Evolutionary conservation across 2,797 vertebrate genomes (phyloP).

Genomic region (Premnoplex brunnescens): DNA sequence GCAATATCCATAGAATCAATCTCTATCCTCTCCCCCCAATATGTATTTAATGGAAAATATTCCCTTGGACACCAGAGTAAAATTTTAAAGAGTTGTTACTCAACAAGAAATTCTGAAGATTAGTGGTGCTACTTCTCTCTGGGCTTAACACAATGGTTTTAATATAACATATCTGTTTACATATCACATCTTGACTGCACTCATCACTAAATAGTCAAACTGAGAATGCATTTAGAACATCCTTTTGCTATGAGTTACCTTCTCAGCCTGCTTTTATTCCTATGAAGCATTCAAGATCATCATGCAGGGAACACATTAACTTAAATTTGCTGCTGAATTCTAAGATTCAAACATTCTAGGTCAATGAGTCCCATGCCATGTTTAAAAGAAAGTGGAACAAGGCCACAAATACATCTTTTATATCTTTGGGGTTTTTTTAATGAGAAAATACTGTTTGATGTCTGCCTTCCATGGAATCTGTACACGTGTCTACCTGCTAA

Average conservation of each 20-base stretch:
- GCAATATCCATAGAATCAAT: neutral
- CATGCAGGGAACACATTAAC: neutral
- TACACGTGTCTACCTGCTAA: neutral
- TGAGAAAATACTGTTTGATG: neutral
- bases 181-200: neutral
- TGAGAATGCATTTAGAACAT: neutral
- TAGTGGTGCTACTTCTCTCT: neutral
- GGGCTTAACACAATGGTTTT: neutral
- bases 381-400: neutral
- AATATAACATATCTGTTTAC: neutral
- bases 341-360: neutral
- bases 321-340: neutral
- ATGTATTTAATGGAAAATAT: neutral
- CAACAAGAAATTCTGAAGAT: neutral
- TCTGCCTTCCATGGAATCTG: neutral
- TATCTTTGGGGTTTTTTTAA: neutral
- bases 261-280: neutral
- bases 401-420: neutral
- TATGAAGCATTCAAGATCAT: neutral
- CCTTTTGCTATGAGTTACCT: neutral
- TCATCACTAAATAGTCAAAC: neutral
- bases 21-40: rapidly evolving
- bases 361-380: neutral
- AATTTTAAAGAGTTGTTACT: neutral
- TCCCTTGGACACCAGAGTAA: neutral